Conservation (phyloP, 2,797 vertebrate genomes). For the Chaenodraco wilsoni region DNA sequence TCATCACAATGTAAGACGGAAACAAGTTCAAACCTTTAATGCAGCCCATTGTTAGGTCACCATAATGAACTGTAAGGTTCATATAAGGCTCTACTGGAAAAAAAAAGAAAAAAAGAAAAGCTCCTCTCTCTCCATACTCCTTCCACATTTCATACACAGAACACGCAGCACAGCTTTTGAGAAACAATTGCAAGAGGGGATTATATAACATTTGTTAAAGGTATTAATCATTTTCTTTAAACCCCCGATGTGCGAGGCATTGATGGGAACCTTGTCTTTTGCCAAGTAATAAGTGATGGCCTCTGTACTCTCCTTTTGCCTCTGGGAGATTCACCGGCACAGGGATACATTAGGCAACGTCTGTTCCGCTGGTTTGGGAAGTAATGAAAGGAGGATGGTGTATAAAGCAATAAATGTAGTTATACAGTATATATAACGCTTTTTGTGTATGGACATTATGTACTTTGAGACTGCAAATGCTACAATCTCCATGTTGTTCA, state of each 20-base stretch:
- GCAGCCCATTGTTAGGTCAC: conserved; percentile 57
- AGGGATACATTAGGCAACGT: conserved; percentile 50
- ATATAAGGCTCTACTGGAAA: conserved; percentile 33
- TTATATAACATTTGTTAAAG: conserved; percentile 68
- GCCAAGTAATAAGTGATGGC: conserved; percentile 68
- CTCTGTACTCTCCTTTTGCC: conserved; percentile 55
- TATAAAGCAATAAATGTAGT: conserved; percentile 8
- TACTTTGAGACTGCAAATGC: neutral
- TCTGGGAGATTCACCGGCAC: conserved; percentile 52
- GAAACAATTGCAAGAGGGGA: conserved; percentile 57
- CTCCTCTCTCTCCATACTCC: conserved; percentile 21
- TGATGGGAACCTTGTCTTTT: conserved; percentile 68
- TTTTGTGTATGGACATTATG: conserved; percentile 16
- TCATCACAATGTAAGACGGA: conserved; percentile 20
- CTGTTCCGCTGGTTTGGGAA: conserved; percentile 34
- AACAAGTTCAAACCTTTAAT: conserved; percentile 43
- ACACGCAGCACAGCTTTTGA: conserved; percentile 33
- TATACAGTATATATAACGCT: neutral
- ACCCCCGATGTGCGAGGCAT: conserved; percentile 51
- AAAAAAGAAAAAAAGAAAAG: conserved; percentile 18
- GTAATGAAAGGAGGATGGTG: conserved; percentile 33
- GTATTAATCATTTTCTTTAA: conserved; percentile 71
- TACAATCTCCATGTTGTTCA: neutral
- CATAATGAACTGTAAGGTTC: conserved; percentile 56
- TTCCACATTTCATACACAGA: conserved; percentile 31